A percentile compares a stretch with the other conserved stretches of the same genome.
Evolutionary conservation across 37 sponge, comb jelly and placozoan species (phyloP).

Genomic region (Dysidea cf. avara): DNA sequence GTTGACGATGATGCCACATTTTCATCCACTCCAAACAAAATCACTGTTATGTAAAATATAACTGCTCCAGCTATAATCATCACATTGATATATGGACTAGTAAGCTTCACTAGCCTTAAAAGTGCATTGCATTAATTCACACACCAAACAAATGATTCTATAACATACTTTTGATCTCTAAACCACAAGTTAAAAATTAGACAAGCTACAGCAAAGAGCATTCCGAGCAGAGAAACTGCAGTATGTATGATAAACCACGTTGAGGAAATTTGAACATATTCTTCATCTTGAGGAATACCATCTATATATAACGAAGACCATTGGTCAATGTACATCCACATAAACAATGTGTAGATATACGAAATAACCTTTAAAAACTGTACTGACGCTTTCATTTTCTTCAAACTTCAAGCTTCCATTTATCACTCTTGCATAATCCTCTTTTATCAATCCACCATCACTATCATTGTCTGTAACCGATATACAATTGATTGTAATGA

Average conservation of each 20-base stretch:
- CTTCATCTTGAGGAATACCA: constrained; percentile 16
- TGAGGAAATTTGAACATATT: neutral
- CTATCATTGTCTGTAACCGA: too few relatives aligned
- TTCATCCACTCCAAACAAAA: constrained; percentile 22
- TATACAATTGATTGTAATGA: too few relatives aligned
- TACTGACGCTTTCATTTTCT: too few relatives aligned
- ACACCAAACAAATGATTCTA: neutral
- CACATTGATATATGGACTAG: constrained; percentile 9
- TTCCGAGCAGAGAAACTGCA: neutral
- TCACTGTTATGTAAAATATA: constrained; percentile 2
- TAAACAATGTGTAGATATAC: too few relatives aligned
- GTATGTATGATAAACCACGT: constrained; percentile 19
- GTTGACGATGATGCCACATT: neutral
- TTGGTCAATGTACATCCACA: neutral
- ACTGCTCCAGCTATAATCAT: constrained; percentile 5
- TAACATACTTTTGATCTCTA: constrained; percentile 46
- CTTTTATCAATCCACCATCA: too few relatives aligned
- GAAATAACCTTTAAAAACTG: too few relatives aligned
- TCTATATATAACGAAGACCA: neutral
- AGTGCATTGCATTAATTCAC: too few relatives aligned
- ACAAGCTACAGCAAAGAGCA: neutral
- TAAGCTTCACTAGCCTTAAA: constrained; percentile 4
- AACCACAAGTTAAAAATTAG: neutral
- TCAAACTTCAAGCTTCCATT: too few relatives aligned
- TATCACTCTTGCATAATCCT: too few relatives aligned